Conservation (phyloP, 2,113 vertebrate genomes). For the Campylorhamphus procurvoides region DNA sequence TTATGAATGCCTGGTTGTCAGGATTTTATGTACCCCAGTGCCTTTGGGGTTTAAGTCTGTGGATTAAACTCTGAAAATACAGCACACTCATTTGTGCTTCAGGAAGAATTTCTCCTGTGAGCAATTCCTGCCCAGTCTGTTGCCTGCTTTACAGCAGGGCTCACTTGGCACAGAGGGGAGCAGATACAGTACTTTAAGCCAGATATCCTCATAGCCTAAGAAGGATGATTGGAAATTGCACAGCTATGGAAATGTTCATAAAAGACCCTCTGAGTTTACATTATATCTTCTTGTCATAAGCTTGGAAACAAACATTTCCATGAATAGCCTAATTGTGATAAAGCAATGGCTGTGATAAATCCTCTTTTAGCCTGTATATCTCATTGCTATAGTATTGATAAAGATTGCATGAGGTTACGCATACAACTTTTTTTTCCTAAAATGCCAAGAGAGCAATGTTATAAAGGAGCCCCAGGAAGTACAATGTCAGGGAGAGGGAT, state of each 20-base stretch:
- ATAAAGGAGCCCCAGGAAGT: background rate
- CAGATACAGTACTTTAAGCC: background rate
- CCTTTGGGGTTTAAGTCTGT: background rate
- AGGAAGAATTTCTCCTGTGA: background rate
- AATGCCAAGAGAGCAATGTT: background rate
- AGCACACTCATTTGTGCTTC: background rate
- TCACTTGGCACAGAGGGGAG: background rate
- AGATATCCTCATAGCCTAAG: background rate
- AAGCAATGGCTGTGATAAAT: background rate
- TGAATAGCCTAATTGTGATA: background rate
- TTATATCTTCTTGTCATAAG: background rate
- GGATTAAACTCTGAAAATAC: conserved; percentile 16
- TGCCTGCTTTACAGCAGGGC: background rate
- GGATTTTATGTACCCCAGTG: background rate
- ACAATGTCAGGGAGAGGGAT: background rate
- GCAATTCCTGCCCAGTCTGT: background rate
- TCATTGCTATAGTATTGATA: background rate
- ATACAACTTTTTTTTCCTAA: background rate
- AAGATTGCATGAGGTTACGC: background rate
- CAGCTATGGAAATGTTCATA: background rate
- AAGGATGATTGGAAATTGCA: background rate
- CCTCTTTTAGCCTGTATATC: background rate
- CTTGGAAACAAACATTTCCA: background rate
- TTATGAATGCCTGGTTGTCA: conserved; percentile 1
- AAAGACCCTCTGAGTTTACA: background rate